Base-by-base conservation (phyloP, 2,113 vertebrate species). In the Lamprologus sp. region DNA sequence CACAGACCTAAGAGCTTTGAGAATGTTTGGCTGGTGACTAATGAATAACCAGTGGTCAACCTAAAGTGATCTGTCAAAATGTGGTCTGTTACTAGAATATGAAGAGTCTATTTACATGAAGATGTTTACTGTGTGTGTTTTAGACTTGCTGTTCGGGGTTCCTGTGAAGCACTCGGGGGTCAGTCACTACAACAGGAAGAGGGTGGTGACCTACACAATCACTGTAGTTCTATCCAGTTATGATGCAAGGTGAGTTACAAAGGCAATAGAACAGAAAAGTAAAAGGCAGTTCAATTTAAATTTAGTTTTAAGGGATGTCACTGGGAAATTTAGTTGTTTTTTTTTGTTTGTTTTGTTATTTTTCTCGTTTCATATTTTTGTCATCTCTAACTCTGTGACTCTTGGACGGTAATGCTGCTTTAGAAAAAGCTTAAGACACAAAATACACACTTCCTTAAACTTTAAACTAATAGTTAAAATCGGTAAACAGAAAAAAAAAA, bases 61-160 rank as follows among this genome's bases (percentile, higher is more conserved):
- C 65, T 14, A 70, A n/a, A 23, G 63, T 42, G 11, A 40, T 8
- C 65, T 21, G 63, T 35, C n/a, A 65, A 65, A 65, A 40, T 21
- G 3, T 70, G 14, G 45, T 1, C 21, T 70, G 21, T 70, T 23
- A 37, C 19, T 23, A 54, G 6, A 42, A 6, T 19, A 55, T 33
- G 4, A 17, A 42, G 55, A 5, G 17, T 47, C 9, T 79, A 26
- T 47, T 79, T 60, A 17, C 47, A 21, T 81, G 3, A 40, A 12
- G 55, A 35, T 51, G 15, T 54, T 45, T 45, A 17, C 53, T 37
- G 31, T 87, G 28, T 84, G 53, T 87, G 33, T 89, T 94, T 51
- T 93, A 99, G 99, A 99, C 77, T 94, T 99, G 92, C 93, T 99
- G 40, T 99, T 99, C 1, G 99, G 99, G 0, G 97, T 99, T 15